Base-by-base conservation (phyloP, 2,113 vertebrate genomes). In the Ursus arctos region DNA sequence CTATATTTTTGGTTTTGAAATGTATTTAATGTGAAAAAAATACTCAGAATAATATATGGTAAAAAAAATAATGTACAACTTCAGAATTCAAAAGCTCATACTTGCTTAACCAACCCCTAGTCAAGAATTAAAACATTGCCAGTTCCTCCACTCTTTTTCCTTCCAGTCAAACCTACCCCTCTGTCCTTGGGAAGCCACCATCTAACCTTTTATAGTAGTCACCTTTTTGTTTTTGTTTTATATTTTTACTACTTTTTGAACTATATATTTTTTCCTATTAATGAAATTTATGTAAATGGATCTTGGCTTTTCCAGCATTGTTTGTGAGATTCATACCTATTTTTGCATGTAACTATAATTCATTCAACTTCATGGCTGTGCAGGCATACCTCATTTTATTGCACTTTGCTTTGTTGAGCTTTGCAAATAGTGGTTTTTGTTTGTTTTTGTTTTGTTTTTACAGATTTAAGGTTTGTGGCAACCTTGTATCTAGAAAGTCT, bases 1-100 rank as follows among this genome's bases (percentile, higher is more conserved):
- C 55, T 94, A 0, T 81, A 43, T 67, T 84, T 77, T 89, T 49
- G 88, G 15, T 96, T 89, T 61, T 84, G 69, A 63, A 80, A 36
- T 28, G 7, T 61, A 53, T 82, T 96, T 92, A 83, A n/a, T 92
- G 21, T 88, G 40, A 40, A 59, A 88, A 94, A 76, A 67, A 82
- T 91, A 55, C 5, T 93, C 11, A 74, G 28, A 74, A 51, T 91
- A 87, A 53, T 59, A 12, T 24, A 57, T 69, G 67, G 40, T 77
- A 69, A 40, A 53, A 79, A 79, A 83, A 40, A 63, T 82, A 91
- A 82, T 57, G 2, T 86, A 47, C 28, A 88, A 69, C 40, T 69
- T 61, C 28, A 88, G n/a, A 69, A 55, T 77, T 61, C 53, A 49
- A 22, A 94, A 82, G 21, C 36, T 10, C 43, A 26, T 82, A 67